These are phyloP conservation scores for Hystrix brachyura DNA, from an alignment of 2,113 vertebrate genomes.

Conservation along the genomic window DNA sequence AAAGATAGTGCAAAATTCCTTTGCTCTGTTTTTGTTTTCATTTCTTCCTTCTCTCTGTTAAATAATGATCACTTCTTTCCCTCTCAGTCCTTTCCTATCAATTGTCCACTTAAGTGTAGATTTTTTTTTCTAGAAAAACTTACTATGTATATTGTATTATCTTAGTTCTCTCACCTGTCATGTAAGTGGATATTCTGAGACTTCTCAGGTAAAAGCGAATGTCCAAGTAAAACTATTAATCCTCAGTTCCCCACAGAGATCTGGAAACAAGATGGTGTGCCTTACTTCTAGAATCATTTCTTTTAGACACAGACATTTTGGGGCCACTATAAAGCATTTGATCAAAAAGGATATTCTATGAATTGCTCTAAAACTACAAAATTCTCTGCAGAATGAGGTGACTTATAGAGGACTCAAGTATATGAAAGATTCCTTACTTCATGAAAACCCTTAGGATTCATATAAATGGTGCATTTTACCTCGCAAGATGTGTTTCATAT, in stretches of 20 bases:
- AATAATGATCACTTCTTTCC: not conserved
- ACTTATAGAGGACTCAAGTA: not conserved
- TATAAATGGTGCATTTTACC: slow-evolving; percentile 22
- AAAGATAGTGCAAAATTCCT: not conserved
- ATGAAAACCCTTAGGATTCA: not conserved
- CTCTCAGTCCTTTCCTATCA: not conserved
- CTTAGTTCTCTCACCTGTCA: not conserved
- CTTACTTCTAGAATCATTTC: not conserved
- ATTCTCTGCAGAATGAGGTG: slow-evolving; percentile 17
- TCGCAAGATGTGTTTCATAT: not conserved
- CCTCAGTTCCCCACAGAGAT: not conserved
- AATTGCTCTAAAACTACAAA: not conserved
- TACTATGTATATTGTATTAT: not conserved
- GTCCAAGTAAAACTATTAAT: not conserved
- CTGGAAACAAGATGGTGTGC: not conserved
- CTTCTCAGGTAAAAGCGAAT: not conserved
- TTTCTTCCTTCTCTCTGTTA: not conserved
- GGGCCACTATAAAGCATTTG: not conserved
- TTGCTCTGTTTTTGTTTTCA: not conserved
- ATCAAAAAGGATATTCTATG: not conserved
- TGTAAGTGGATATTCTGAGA: not conserved
- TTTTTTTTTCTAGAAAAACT: not conserved
- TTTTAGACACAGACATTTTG: not conserved
- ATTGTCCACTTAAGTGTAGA: not conserved
- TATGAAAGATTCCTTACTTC: slow-evolving; percentile 25